Conservation (phyloP, 2,113 vertebrate species). For the Oncorhynchus tshawytscha region DNA sequence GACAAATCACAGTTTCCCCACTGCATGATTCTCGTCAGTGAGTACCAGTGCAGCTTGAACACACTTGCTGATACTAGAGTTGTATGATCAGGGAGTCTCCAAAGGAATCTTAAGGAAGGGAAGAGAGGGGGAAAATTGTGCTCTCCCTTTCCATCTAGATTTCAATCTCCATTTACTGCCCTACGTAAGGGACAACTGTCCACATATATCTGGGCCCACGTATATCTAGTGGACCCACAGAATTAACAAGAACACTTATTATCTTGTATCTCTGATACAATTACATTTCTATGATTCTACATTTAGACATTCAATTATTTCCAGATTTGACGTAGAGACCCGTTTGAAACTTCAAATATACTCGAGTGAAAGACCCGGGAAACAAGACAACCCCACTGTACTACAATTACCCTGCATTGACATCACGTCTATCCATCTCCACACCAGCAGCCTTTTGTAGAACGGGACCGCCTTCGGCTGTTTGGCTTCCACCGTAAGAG, state of each 20-base stretch:
- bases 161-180: too few species aligned
- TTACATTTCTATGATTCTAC: slow-evolving; percentile 58
- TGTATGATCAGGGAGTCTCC: too few species aligned
- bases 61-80: too few species aligned
- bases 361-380: slow-evolving; percentile 45
- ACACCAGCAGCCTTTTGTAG: slow-evolving; percentile 66
- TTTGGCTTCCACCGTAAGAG: slow-evolving; percentile 62
- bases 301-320: slow-evolving; percentile 49
- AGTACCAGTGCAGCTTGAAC: too few species aligned
- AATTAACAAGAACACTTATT: too few species aligned
- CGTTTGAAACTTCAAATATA: slow-evolving; percentile 44
- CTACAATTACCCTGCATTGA: slow-evolving; percentile 45
- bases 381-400: slow-evolving; percentile 52
- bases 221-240: slow-evolving; percentile 31
- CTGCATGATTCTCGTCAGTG: too few species aligned
- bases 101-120: too few species aligned
- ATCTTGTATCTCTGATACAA: background rate
- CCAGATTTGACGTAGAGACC: slow-evolving; percentile 29
- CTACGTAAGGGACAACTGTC: too few species aligned
- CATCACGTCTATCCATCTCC: slow-evolving; percentile 64
- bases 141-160: too few species aligned
- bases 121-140: too few species aligned
- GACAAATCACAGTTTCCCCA: too few species aligned
- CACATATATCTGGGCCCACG: slow-evolving; percentile 37
- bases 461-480: slow-evolving; percentile 61